Conservation (phyloP, 2,888 invertebrate species). For the Priocnemis perturbator region DNA sequence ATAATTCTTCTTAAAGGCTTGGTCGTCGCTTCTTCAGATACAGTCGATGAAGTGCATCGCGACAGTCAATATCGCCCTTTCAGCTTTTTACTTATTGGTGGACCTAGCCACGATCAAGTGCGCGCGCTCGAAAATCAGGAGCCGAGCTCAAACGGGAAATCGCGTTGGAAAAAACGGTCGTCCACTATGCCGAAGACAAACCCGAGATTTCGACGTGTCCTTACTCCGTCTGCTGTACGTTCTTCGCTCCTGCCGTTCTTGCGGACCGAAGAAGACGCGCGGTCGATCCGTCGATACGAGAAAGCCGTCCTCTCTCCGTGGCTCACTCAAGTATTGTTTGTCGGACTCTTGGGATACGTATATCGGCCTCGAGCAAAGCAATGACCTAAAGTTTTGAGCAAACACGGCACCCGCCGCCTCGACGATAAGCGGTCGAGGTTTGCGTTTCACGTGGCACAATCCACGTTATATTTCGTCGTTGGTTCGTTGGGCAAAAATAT, state of each 20-base stretch:
- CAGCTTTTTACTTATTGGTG: too few relatives aligned
- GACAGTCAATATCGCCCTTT: not conserved
- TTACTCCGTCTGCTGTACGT: too few relatives aligned
- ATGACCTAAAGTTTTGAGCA: slow-evolving; percentile 56
- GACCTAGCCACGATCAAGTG: not conserved
- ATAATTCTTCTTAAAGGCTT: too few relatives aligned
- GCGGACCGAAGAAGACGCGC: too few relatives aligned
- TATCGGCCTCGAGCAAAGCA: slow-evolving; percentile 53
- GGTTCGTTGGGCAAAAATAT: too few relatives aligned
- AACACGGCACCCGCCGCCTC: slow-evolving; percentile 45
- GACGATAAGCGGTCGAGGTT: slow-evolving; percentile 38
- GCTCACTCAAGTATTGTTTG: slow-evolving; percentile 48
- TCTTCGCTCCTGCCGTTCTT: slow-evolving; percentile 16
- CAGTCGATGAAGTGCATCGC: too few relatives aligned
- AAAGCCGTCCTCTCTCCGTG: slow-evolving; percentile 31
- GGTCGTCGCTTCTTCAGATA: too few relatives aligned
- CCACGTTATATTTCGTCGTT: too few relatives aligned
- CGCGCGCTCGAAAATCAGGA: not conserved
- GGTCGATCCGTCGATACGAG: slow-evolving; percentile 16
- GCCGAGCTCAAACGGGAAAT: too few relatives aligned
- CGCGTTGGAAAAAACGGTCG: too few relatives aligned
- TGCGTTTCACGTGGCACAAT: slow-evolving; percentile 19
- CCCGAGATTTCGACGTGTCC: too few relatives aligned
- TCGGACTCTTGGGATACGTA: slow-evolving; percentile 46
- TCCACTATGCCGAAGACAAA: too few relatives aligned